phyloP scores from a whole-genome alignment of 35 echinoderm and acorn worm species.

The Stichopus chloronotus region DNA sequence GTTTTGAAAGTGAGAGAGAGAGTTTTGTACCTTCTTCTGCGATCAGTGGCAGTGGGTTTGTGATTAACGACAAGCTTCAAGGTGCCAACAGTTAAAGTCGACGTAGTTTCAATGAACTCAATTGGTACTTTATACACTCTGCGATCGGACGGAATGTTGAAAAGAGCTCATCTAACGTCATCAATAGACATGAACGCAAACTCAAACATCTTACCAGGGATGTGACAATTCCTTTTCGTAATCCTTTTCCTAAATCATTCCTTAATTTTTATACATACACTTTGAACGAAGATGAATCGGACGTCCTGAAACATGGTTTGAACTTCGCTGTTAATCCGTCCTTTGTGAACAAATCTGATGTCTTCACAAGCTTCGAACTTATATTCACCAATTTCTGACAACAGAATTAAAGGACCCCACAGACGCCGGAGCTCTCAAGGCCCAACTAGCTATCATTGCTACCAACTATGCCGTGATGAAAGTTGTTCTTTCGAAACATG shows the following conservation, averaged over 20 bases:
- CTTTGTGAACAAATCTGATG: constrained; percentile 2
- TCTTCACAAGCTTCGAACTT: constrained; percentile 9
- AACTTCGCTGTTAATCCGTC: too few species aligned
- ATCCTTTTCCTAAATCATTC: neutral
- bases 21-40: too few species aligned
- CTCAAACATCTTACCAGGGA: constrained; percentile 30
- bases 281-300: neutral
- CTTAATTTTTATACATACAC: constrained; percentile 22
- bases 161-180: neutral
- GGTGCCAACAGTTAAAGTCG: too few species aligned
- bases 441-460: constrained; percentile 8
- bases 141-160: constrained; percentile 3
- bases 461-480: neutral
- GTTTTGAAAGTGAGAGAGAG: too few species aligned
- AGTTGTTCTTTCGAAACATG: too few species aligned
- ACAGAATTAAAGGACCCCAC: neutral
- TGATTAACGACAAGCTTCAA: too few species aligned
- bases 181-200: neutral
- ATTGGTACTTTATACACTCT: neutral
- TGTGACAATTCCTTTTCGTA: neutral
- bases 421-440: neutral
- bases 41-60: too few species aligned
- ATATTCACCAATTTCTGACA: neutral
- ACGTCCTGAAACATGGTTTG: neutral
- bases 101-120: too few species aligned